phyloP scores from a whole-genome alignment of 2,888 invertebrate species.

The Ceramica pisi region DNA sequence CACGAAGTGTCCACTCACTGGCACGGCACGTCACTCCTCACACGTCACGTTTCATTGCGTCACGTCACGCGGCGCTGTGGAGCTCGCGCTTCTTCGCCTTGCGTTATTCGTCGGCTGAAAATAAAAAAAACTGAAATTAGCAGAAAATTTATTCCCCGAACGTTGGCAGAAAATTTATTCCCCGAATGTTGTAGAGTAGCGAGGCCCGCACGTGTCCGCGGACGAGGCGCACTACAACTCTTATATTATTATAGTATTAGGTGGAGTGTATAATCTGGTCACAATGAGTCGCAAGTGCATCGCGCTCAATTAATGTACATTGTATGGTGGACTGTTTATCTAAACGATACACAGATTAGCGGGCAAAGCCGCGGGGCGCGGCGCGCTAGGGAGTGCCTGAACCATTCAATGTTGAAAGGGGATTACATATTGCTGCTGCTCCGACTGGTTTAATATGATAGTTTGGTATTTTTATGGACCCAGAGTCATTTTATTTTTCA shows the following conservation, averaged over 20 bases:
- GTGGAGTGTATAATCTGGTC: slow-evolving; percentile 35
- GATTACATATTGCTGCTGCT: background rate
- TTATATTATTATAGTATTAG: slow-evolving; percentile 8
- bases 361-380: background rate
- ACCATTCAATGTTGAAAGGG: slow-evolving; percentile 19
- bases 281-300: slow-evolving; percentile 40
- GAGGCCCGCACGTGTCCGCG: slow-evolving; percentile 43
- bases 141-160: background rate
- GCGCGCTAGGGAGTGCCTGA: background rate
- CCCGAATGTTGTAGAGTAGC: background rate
- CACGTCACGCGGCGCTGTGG: background rate
- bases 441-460: background rate
- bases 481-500: background rate
- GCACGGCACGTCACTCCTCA: background rate
- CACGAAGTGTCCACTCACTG: slow-evolving; percentile 20
- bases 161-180: too few species aligned
- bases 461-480: background rate
- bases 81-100: background rate
- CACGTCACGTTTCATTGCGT: background rate
- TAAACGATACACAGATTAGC: slow-evolving; percentile 66
- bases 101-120: slow-evolving; percentile 47
- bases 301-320: slow-evolving; percentile 26
- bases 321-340: slow-evolving; percentile 57
- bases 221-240: background rate
- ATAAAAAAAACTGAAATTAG: slow-evolving; percentile 23